Evolutionary conservation across 2,797 vertebrate genomes (phyloP), one percentile per base, ranked within the genome.

Genomic region (Tinamus major): DNA sequence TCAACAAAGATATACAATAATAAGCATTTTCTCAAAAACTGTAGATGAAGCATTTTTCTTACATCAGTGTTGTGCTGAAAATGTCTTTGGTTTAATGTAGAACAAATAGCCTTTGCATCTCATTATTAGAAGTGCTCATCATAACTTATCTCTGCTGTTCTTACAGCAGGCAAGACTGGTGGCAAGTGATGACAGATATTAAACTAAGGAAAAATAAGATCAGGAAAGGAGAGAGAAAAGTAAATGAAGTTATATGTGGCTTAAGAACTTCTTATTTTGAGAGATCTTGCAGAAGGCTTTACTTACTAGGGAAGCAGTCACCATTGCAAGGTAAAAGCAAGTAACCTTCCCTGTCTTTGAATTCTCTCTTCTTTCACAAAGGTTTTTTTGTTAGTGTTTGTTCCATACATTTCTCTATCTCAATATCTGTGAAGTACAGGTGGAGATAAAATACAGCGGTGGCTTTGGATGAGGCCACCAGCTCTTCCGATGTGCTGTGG

Each of bases 1-100:
- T 92, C 89, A 89, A 85, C 91, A 94, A 82, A 90, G 90, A 90
- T 85, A 37, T 37, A 82, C 18, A 65, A 72, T 93, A 97, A 95
- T 91, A 89, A 95, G 90, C 78, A 77, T 93, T 97, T 96, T 80
- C 81, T 55, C 46, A 55, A 80, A 94, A 96, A 75, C 7, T 82
- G 65, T 58, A 82, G 92, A 84, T 86, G 42, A 91, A 95, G 76
- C 92, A 44, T 90, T 95, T 97, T 92, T 62, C 55, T 72, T 88
- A 11, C n/a, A 37, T 64, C 9, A 2, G 35, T 70, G 55, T 13
- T 35, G 75, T 46, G 83, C 90, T 87, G 84, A 82, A 87, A 95
- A 85, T 65, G 78, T 77, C 70, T 59, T 85, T 89, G 69, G 26
- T 56, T 91, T 83, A 93, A 86, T 35, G 62, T 29, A 58, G 92